These are phyloP conservation scores for Nothoprocta perdicaria DNA, from an alignment of 2,113 vertebrate genomes.

Conservation along the genomic window DNA sequence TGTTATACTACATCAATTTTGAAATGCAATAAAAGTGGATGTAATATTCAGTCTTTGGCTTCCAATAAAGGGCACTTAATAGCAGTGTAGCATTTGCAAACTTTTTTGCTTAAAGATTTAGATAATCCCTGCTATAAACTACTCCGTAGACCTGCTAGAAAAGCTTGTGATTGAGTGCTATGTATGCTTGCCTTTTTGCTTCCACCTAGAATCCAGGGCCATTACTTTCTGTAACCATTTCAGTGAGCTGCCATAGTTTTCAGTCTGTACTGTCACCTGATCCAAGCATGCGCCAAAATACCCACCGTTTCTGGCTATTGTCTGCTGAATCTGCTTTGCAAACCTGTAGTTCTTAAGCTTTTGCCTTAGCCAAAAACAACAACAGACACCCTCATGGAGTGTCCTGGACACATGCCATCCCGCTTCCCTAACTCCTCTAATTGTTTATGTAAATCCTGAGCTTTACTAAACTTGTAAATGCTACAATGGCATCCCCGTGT, in stretches of 20 bases:
- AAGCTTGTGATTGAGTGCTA: slow-evolving; percentile 76
- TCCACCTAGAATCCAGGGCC: slow-evolving; percentile 80
- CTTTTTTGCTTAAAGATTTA: slow-evolving; percentile 37
- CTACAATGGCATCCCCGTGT: slow-evolving; percentile 78
- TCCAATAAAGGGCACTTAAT: not conserved
- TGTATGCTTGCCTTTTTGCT: slow-evolving; percentile 84
- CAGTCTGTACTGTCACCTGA: slow-evolving; percentile 89
- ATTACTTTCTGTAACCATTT: slow-evolving; percentile 88
- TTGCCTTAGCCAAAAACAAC: slow-evolving; percentile 69
- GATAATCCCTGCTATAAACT: slow-evolving; percentile 44
- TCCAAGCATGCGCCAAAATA: slow-evolving; percentile 90
- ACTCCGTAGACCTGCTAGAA: slow-evolving; percentile 44
- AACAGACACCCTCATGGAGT: slow-evolving; percentile 63
- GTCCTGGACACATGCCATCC: slow-evolving; percentile 77
- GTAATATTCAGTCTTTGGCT: slow-evolving; percentile 19
- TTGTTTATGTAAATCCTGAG: slow-evolving; percentile 75
- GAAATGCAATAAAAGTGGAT: slow-evolving; percentile 3
- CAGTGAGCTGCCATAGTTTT: slow-evolving; percentile 98
- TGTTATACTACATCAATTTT: not conserved
- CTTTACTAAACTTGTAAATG: slow-evolving; percentile 77
- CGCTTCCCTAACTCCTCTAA: slow-evolving; percentile 77
- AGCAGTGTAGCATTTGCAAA: slow-evolving; percentile 30
- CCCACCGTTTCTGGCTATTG: slow-evolving; percentile 80
- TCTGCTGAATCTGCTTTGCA: slow-evolving; percentile 86
- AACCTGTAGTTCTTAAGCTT: slow-evolving; percentile 81